A percentile compares a stretch with the other conserved stretches of the same genome.
These are phyloP conservation scores for Phylloscopus collybita DNA, from an alignment of 2,797 vertebrate species.

Conservation along the genomic window DNA sequence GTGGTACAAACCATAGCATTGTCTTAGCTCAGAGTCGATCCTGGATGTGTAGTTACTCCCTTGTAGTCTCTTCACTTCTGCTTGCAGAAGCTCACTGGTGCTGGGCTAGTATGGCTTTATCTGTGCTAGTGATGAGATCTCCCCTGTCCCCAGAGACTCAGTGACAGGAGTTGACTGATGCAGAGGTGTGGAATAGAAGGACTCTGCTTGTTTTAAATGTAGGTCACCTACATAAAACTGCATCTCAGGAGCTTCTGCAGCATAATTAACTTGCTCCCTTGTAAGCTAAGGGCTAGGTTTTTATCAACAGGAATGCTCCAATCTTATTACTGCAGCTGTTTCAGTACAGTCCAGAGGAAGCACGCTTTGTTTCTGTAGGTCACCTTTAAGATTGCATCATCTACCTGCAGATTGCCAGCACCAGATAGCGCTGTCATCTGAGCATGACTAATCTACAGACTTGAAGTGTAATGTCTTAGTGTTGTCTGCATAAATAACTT, in stretches of 20 bases:
- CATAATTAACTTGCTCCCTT: constrained; percentile 27
- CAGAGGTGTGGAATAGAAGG: not conserved
- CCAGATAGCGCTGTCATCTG: constrained; percentile 45
- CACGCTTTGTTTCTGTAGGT: constrained; percentile 46
- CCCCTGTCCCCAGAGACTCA: rapidly evolving
- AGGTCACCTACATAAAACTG: constrained; percentile 56
- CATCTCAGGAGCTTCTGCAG: constrained; percentile 33
- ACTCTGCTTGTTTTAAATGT: constrained; percentile 17
- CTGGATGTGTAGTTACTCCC: not conserved
- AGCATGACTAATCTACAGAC: constrained; percentile 34
- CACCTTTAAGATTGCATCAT: constrained; percentile 67
- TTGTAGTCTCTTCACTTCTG: not conserved
- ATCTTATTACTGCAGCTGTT: not conserved
- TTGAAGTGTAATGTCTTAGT: constrained; percentile 6
- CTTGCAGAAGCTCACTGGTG: not conserved
- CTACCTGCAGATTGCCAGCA: constrained; percentile 62
- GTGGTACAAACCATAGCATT: not conserved
- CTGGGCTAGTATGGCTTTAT: not conserved
- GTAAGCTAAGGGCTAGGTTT: constrained; percentile 17
- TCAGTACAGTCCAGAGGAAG: constrained; percentile 15
- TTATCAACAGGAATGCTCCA: not conserved
- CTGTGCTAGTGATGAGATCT: not conserved
- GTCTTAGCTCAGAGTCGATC: not conserved
- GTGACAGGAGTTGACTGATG: not conserved
- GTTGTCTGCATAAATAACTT: constrained; percentile 43